Percentiles rank a stretch among this genome's conserved stretches.
These are phyloP conservation scores for Varecia variegata DNA, from an alignment of 2,797 vertebrate genomes.

Conservation along the genomic window DNA sequence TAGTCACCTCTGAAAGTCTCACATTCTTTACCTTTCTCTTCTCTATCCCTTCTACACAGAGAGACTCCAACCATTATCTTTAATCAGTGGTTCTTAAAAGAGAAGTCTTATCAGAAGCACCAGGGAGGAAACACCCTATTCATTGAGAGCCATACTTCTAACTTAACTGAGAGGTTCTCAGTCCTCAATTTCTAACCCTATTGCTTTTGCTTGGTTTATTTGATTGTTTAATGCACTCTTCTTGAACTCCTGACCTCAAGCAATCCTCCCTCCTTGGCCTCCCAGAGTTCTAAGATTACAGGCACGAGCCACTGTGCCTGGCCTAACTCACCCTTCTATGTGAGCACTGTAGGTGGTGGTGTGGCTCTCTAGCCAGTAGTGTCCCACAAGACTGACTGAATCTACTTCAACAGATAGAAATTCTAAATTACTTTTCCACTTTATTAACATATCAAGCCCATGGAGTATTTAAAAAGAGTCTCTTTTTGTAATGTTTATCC, in stretches of 20 bases:
- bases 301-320: too few species aligned
- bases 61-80: neutral
- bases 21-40: neutral
- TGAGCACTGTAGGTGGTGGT: neutral
- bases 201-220: neutral
- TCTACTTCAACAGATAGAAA: neutral
- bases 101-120: neutral
- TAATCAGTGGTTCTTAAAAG: neutral
- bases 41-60: neutral
- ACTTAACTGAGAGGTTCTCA: neutral
- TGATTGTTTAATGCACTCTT: neutral
- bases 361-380: neutral
- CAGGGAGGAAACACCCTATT: neutral
- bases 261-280: too few species aligned
- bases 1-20: neutral
- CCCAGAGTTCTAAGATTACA: too few species aligned
- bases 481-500: neutral
- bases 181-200: neutral
- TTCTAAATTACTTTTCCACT: neutral
- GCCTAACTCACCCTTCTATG: neutral
- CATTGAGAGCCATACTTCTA: neutral
- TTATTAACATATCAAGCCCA: neutral
- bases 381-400: conserved; percentile 7
- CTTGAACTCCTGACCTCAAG: too few species aligned
- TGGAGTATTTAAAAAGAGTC: neutral